A percentile compares a stretch with the other conserved stretches of the same genome.
Evolutionary conservation across 2,888 invertebrate species (phyloP).

Genomic region (Ectropis crepuscularia): DNA sequence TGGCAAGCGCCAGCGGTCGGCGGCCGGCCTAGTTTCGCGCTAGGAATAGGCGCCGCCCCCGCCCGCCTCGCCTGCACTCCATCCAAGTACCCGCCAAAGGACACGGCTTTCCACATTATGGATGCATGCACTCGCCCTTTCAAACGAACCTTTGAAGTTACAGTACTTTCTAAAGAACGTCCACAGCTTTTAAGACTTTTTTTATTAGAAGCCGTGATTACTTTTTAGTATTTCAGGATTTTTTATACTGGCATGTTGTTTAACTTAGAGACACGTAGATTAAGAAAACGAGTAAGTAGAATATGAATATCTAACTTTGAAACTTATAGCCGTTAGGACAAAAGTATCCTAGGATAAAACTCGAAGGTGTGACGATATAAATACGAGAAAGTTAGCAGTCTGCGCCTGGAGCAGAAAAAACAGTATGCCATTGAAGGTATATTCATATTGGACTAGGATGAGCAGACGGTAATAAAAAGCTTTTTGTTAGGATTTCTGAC

Average conservation of each 20-base stretch:
- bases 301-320: no score
- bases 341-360: no score
- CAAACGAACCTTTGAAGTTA: slow-evolving; percentile 40
- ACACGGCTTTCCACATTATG: slow-evolving; percentile 62
- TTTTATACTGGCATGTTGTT: not conserved
- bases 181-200: slow-evolving; percentile 34
- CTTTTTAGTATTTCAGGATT: not conserved
- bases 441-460: no score
- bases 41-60: slow-evolving; percentile 83
- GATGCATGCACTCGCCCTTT: slow-evolving; percentile 49
- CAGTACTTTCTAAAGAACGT: slow-evolving; percentile 39
- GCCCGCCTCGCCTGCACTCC: slow-evolving; percentile 72
- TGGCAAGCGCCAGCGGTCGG: slow-evolving; percentile 67
- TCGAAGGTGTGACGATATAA: no score
- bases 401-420: no score
- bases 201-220: slow-evolving; percentile 6
- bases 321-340: no score
- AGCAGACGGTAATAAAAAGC: no score
- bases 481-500: no score
- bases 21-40: slow-evolving; percentile 82
- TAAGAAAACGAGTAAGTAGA: no score
- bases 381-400: no score
- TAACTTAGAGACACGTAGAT: no score
- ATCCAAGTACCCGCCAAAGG: slow-evolving; percentile 72
- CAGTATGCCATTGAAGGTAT: no score